Evolutionary conservation across 30 jellyfish, hydroid and myxozoan species (phyloP).

Genomic region (Phacellophora camtschatica): DNA sequence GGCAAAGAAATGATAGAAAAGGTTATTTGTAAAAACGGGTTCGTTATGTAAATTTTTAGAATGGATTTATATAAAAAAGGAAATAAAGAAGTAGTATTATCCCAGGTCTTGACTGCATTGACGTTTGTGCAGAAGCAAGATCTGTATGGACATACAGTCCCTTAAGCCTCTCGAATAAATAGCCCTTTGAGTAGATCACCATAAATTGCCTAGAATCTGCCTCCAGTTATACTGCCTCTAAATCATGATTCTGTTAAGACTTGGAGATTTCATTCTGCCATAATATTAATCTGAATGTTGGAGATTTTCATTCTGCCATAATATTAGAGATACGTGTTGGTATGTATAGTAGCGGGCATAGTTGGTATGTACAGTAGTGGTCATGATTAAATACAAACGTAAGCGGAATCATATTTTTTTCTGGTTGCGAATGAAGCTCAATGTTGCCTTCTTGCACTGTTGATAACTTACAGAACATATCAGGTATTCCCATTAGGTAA

Average conservation of each 20-base stretch:
- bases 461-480: slow-evolving; percentile 20
- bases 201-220: slow-evolving; percentile 13
- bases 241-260: neutral
- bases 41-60: slow-evolving; percentile 18
- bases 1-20: slow-evolving; percentile 11
- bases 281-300: no score
- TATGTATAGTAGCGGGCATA: slow-evolving; percentile 51
- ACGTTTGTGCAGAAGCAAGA: slow-evolving; percentile 12
- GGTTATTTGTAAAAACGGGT: slow-evolving; percentile 24
- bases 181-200: slow-evolving; percentile 47
- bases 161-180: slow-evolving; percentile 23
- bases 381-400: slow-evolving; percentile 51
- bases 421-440: slow-evolving; percentile 29
- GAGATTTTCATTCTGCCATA: slow-evolving; percentile 2
- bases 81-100: no score
- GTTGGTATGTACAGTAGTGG: no score
- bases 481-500: slow-evolving; percentile 20
- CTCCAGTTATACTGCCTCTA: slow-evolving; percentile 24
- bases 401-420: slow-evolving; percentile 6
- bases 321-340: slow-evolving; percentile 11
- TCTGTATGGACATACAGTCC: slow-evolving; percentile 32
- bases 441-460: slow-evolving; percentile 35
- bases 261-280: slow-evolving; percentile 22
- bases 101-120: slow-evolving; percentile 29
- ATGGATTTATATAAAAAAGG: slow-evolving; percentile 26